Conservation (phyloP, 2,797 vertebrate species). For the Mastacembelus armatus region DNA sequence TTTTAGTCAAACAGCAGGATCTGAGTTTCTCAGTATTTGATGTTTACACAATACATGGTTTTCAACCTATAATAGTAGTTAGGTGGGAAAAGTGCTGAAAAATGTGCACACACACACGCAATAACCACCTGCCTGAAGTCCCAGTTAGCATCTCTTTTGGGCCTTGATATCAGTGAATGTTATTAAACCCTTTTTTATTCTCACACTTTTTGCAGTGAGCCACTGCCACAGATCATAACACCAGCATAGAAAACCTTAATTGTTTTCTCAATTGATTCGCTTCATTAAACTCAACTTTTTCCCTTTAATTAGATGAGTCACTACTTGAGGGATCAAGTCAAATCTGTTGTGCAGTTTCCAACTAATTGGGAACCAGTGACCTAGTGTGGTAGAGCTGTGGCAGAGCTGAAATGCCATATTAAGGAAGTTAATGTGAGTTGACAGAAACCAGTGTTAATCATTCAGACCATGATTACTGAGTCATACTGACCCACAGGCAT, state of each 20-base stretch:
- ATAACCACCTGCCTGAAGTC: not conserved
- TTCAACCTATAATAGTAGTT: not conserved
- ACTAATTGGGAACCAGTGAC: conserved; percentile 70
- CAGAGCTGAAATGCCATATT: conserved; percentile 48
- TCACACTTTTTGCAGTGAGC: conserved; percentile 3
- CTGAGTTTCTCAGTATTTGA: too few relatives aligned
- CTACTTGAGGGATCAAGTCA: conserved; percentile 19
- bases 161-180: conserved; percentile 4
- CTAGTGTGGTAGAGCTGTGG: conserved; percentile 47
- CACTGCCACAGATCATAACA: conserved; percentile 6
- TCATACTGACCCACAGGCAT: conserved; percentile 58
- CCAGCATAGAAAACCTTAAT: not conserved
- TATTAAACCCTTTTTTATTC: conserved; percentile 2
- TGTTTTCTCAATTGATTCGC: conserved; percentile 43
- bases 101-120: not conserved
- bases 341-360: conserved; percentile 43
- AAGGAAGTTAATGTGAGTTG: conserved; percentile 64
- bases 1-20: too few relatives aligned
- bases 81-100: not conserved
- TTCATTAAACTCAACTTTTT: conserved; percentile 41
- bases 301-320: conserved; percentile 37
- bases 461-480: conserved; percentile 54
- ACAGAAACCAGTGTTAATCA: conserved; percentile 71
- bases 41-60: too few relatives aligned
- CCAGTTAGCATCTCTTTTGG: not conserved